These are phyloP conservation scores for Busseola fusca DNA, from an alignment of 2,888 invertebrate species.

Conservation along the genomic window DNA sequence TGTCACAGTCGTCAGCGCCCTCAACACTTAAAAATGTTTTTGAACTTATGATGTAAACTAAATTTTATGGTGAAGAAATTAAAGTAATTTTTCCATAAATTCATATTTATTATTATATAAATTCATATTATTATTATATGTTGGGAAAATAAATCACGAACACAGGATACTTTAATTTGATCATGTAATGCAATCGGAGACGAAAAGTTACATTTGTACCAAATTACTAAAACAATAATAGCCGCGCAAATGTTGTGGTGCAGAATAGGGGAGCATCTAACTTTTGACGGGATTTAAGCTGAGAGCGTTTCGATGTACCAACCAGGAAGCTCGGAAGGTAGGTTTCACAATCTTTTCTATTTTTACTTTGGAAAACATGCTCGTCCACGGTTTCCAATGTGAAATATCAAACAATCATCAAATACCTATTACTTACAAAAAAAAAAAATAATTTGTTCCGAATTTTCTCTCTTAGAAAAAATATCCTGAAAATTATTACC, in stretches of 20 bases:
- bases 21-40: no score
- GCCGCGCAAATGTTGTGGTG: neutral
- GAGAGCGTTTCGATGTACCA: slow-evolving; percentile 29
- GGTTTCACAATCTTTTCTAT: neutral
- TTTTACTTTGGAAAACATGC: neutral
- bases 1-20: no score
- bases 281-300: slow-evolving; percentile 10
- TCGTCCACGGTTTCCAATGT: rapidly evolving
- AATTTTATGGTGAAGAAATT: no score
- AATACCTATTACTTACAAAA: neutral
- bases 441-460: neutral
- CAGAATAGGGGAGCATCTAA: neutral
- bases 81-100: no score
- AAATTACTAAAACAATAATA: neutral
- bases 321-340: neutral
- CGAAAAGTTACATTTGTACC: neutral
- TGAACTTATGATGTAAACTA: no score
- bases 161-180: neutral
- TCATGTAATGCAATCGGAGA: neutral
- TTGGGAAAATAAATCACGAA: no score
- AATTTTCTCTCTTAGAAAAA: neutral
- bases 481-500: neutral
- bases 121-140: no score
- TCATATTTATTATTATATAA: no score
- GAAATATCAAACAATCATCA: neutral